These are phyloP conservation scores for Drosophila bocki DNA, from an alignment of 1,140 invertebrate genomes.

Conservation along the genomic window DNA sequence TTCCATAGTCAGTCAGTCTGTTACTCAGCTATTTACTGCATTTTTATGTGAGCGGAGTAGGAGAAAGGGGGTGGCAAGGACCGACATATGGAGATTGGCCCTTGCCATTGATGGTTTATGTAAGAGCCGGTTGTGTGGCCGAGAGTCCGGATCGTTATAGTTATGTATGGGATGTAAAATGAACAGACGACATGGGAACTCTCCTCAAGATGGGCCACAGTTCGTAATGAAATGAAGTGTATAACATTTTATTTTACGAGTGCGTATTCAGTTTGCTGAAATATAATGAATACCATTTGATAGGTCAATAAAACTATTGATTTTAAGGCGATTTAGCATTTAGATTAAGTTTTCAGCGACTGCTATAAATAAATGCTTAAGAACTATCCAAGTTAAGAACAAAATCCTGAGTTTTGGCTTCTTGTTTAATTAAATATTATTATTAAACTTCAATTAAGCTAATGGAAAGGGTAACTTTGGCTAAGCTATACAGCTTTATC, in stretches of 20 bases:
- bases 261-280: background rate
- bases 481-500: background rate
- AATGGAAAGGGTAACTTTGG: background rate
- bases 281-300: constrained; percentile 6
- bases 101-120: constrained; percentile 40
- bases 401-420: background rate
- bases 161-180: constrained; percentile 29
- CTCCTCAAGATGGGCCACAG: constrained; percentile 5
- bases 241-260: constrained; percentile 13
- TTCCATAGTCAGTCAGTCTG: constrained; percentile 47
- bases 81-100: constrained; percentile 35
- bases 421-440: background rate
- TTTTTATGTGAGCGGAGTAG: constrained; percentile 52
- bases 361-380: no score
- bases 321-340: background rate
- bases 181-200: constrained; percentile 13
- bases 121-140: constrained; percentile 39
- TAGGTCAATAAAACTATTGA: background rate
- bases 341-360: accelerated
- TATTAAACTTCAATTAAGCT: background rate
- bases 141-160: constrained; percentile 2
- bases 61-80: background rate
- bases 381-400: background rate
- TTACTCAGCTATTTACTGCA: constrained; percentile 56
- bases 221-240: constrained; percentile 8